These are phyloP conservation scores for Papilio machaon DNA, from an alignment of 1,140 invertebrate species.

Conservation along the genomic window DNA sequence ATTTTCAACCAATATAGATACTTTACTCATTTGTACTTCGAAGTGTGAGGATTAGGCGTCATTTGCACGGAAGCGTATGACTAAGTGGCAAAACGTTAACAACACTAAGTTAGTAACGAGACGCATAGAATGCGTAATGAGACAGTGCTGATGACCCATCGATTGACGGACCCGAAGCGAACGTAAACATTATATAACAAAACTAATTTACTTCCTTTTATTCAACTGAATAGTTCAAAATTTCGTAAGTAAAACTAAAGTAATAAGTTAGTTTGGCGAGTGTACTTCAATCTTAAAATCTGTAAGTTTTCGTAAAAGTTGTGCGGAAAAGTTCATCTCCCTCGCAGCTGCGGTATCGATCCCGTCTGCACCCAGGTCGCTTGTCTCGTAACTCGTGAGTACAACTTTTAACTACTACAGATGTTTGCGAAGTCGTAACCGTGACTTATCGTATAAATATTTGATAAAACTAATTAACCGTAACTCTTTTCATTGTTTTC, in stretches of 20 bases:
- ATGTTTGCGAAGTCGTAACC: background rate
- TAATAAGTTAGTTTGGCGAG: background rate
- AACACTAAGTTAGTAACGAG: slow-evolving; percentile 15
- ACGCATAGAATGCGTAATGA: slow-evolving; percentile 15
- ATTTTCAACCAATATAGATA: background rate
- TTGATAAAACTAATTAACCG: background rate
- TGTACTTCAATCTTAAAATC: background rate
- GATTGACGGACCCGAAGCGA: background rate
- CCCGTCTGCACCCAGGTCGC: background rate
- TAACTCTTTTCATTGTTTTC: background rate
- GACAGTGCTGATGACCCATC: slow-evolving; percentile 16
- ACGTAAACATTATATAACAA: slow-evolving; percentile 12
- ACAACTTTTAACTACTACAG: background rate
- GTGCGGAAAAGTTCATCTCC: background rate
- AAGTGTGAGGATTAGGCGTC: slow-evolving; percentile 5
- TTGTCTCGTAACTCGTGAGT: background rate
- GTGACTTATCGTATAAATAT: slow-evolving; percentile 3
- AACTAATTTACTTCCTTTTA: background rate
- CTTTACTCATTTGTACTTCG: background rate
- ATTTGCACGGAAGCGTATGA: slow-evolving; percentile 11
- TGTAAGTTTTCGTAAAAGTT: slow-evolving; percentile 15
- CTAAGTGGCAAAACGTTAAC: slow-evolving; percentile 21
- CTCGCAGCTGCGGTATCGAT: slow-evolving; percentile 19
- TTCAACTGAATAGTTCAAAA: background rate
- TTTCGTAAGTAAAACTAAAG: background rate